Conservation (phyloP, 2,797 vertebrate species). For the Mus spretus region DNA sequence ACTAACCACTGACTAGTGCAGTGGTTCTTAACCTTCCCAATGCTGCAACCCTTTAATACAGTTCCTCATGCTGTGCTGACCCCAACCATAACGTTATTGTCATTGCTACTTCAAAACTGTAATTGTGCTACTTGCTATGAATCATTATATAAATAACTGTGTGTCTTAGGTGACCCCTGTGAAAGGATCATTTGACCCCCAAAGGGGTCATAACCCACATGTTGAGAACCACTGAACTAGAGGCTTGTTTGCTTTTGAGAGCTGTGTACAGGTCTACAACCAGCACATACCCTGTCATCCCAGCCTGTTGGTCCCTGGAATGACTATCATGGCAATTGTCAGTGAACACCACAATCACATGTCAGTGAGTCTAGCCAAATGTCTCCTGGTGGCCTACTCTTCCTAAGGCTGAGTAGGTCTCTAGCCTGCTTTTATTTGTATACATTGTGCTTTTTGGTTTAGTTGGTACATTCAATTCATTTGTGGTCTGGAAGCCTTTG, state of each 20-base stretch:
- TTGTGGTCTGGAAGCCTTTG: constrained; percentile 42
- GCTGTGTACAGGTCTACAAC: neutral
- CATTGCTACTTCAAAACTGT: neutral
- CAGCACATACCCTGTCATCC: rapidly evolving
- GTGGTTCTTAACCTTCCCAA: neutral
- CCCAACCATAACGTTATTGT: neutral
- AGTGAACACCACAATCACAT: neutral
- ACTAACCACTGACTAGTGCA: neutral
- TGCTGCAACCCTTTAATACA: neutral
- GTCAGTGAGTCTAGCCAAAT: neutral
- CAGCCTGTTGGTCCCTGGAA: neutral
- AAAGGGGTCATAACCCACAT: neutral
- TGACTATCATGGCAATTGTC: constrained; percentile 49
- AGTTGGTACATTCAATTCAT: neutral
- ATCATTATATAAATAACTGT: neutral
- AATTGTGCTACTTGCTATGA: neutral
- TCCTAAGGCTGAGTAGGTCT: neutral
- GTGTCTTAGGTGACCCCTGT: neutral
- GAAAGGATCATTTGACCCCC: neutral
- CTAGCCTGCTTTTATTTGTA: constrained; percentile 5
- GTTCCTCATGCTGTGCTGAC: neutral
- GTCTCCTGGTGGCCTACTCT: neutral
- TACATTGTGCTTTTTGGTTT: constrained; percentile 19
- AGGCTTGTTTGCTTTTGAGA: neutral
- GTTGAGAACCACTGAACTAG: neutral